These are phyloP conservation scores for Callitettix versicolor DNA, from an alignment of 1,140 invertebrate genomes.

Conservation along the genomic window DNA sequence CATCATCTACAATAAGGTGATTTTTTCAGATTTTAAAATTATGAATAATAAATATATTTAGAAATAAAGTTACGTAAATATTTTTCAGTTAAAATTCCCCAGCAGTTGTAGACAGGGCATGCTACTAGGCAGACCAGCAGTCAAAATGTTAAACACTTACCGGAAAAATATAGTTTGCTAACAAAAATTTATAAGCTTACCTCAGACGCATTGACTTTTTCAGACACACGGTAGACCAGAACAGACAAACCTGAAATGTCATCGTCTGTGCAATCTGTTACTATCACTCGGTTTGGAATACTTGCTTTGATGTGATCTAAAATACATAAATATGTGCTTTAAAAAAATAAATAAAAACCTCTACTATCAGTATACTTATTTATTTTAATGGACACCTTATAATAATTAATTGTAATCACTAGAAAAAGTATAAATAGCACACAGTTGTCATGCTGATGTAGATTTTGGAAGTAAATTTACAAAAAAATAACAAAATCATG, in stretches of 20 bases:
- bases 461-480: neutral
- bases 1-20: neutral
- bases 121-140: too few relatives aligned
- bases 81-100: neutral
- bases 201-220: neutral
- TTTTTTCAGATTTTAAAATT: neutral
- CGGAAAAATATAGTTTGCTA: too few relatives aligned
- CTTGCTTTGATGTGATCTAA: constrained; percentile 29
- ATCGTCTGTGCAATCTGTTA: constrained; percentile 37
- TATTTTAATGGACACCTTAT: neutral
- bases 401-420: neutral
- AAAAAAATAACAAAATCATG: neutral
- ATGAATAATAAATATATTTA: neutral
- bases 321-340: constrained; percentile 39
- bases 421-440: neutral
- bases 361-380: neutral
- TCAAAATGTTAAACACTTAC: too few relatives aligned
- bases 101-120: too few relatives aligned
- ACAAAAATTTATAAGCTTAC: too few relatives aligned
- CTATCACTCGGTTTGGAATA: constrained; percentile 36
- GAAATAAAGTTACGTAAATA: too few relatives aligned
- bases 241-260: constrained; percentile 40
- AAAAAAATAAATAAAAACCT: constrained; percentile 27
- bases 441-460: neutral
- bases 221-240: constrained; percentile 36